These are phyloP conservation scores for Nymphalis urticae DNA, from an alignment of 2,888 invertebrate species.

Conservation along the genomic window DNA sequence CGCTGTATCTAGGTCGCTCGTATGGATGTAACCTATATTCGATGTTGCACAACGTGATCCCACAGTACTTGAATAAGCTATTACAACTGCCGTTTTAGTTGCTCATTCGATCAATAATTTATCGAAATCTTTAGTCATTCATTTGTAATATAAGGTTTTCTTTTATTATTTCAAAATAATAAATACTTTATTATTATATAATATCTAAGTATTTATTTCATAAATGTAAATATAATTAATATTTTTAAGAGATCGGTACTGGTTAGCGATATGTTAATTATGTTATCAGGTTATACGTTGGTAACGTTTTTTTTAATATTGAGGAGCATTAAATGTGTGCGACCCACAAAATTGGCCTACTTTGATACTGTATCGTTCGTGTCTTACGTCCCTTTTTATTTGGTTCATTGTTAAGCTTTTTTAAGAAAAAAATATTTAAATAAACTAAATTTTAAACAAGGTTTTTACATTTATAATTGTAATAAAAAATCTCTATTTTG, in stretches of 20 bases:
- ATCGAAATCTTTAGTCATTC: slow-evolving; percentile 32
- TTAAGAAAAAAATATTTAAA: neutral
- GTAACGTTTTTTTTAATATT: slow-evolving; percentile 25
- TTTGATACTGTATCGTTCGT: slow-evolving; percentile 61
- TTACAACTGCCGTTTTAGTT: slow-evolving; percentile 54
- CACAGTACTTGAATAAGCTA: slow-evolving; percentile 54
- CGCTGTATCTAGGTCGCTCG: slow-evolving; percentile 57
- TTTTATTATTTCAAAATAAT: neutral
- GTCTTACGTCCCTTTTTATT: slow-evolving; percentile 36
- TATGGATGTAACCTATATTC: slow-evolving; percentile 67
- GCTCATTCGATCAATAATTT: slow-evolving; percentile 54
- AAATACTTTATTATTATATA: neutral
- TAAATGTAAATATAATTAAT: neutral
- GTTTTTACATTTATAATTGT: neutral
- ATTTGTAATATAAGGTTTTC: neutral
- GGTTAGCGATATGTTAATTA: slow-evolving; percentile 25
- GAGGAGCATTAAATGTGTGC: slow-evolving; percentile 47
- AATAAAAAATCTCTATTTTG: too few species aligned
- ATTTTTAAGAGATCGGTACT: neutral
- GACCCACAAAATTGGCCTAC: slow-evolving; percentile 61
- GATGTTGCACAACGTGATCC: slow-evolving; percentile 62
- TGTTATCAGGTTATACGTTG: slow-evolving; percentile 16
- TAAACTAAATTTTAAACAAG: neutral
- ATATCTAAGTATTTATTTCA: neutral
- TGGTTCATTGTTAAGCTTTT: slow-evolving; percentile 7